Evolutionary conservation across 2,797 vertebrate species (phyloP), one percentile per base, ranked within the genome.

Genomic region (Triplophysa bombifrons): DNA sequence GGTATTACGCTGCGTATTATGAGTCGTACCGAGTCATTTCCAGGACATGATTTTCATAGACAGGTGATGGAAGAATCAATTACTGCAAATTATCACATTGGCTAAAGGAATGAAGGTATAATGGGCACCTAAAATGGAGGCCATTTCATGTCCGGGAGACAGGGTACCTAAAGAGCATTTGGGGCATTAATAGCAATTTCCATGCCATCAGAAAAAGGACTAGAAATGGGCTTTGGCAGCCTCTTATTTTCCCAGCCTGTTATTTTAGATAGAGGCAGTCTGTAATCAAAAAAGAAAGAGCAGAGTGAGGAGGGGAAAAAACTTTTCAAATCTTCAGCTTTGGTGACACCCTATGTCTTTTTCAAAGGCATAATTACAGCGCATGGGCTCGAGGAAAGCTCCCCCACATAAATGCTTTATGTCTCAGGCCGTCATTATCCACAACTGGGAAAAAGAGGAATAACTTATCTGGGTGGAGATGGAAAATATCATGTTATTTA

Each of bases 101-200:
- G 61, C 91, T 92, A 92, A 90, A 91, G 93, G 93, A 93, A 91
- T 80, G 87, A 91, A 88, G 86, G 1, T 12, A 87, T 94, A 93
- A 93, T 93, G 92, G 93, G 89, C 92, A 86, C 86, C 87, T 87
- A 94, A 95, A 95, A 95, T 90, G 78, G 94, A 95, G 92, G 93
- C 93, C 93, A 92, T 94, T 91, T 92, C 80, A 88, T 92, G 90
- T 88, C 92, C 89, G 85, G 27, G 90, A 95, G 95, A 96, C 96
- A 95, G 95, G 95, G 95, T 93, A 92, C 93, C 95, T 95, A 95
- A 95, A 96, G 95, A 94, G 94, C 95, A 95, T 95, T 95, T 92
- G 94, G 94, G 94, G 96, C 96, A 96, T 95, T 96, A 96, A 95
- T 95, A 96, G 95, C 94, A 96, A 96, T 96, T 96, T 96, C 93